Evolutionary conservation across 2,113 vertebrate genomes (phyloP), one percentile per base, ranked within the genome.

Genomic region (Anhinga anhinga): DNA sequence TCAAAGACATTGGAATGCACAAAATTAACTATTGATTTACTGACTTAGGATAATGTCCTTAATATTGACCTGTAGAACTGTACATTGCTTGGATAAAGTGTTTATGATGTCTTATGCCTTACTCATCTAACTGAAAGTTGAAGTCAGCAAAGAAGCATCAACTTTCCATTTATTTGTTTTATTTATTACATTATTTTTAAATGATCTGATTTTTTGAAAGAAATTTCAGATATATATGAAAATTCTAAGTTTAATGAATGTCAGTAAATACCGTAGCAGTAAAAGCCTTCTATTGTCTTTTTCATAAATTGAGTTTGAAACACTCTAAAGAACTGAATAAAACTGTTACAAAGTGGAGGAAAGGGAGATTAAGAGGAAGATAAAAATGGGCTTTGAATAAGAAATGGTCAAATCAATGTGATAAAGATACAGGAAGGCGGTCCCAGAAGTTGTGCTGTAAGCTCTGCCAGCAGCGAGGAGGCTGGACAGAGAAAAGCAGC

Each of bases 1-100:
- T 84, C 18, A 94, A 89, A 97, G 61, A 84, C 59, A 67, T 20
- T 63, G 27, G 29, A 95, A 91, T 63, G 59, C 36, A 84, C 67
- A 89, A 86, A 92, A 94, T 93, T 89, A 93, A 49, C 40, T 86
- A 80, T 38, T 90, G 72, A 92, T 92, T 65, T 86, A 83, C 55
- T 86, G 29, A 62, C 40, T 81, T 86, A 80, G 32, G 55, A 81
- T 77, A 92, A 86, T 86, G 18, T 49, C 22, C 34, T 86, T 63
- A 29, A 53, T 65, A 90, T 59, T 74, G 45, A 84, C 74, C 65
- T 2, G 5, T 70, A 61, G 27, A 79, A 84, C 56, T 90, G 69
- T 49, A 58, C 25, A 17, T 86, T 72, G 19, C 42, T 73, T 78
- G 32, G 49, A 66, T 52, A 70, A 58, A 74, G 40, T 66, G 45